Evolutionary conservation across 2,888 invertebrate species (phyloP), one percentile per base, ranked within the genome.

Genomic region (Schizaphis graminum): DNA sequence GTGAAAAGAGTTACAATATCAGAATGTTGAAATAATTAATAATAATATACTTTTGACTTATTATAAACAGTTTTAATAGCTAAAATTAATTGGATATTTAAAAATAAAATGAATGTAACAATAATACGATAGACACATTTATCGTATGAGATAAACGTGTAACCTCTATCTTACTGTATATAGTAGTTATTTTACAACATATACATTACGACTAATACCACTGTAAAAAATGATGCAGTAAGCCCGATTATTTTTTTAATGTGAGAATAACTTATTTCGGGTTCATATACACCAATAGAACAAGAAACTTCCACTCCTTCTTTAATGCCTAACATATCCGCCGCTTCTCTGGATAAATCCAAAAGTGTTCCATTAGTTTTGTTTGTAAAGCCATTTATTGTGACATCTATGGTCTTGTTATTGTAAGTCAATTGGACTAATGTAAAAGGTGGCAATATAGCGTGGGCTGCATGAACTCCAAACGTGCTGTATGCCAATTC

Each of bases 401-500:
- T 2, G 35, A 35, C 35, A 67, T 67, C 35, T 67, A 67, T 7
- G 1, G n/a, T 35, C 1, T 21, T n/a, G 16, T 35, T 67, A 5
- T 16, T 35, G 21, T 1, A 35, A 3, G 16, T 67, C 35, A 67
- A 21, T n/a, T 16, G 1, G 2, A 67, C 1, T 35, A 35, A 1
- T 67, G 67, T 16, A 35, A 0, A n/a, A 21, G 5, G 0, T n/a
- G 35, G 35, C 2, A 67, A 7, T 7, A n/a, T 0, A n/a, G 67
- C 1, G n/a, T 67, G n/a, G 35, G 67, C n/a, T 67, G n/a, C 67
- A 21, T 1, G 35, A 7, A 67, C 5, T 16, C 67, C 67, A 16
- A 16, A 21, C 1, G 5, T 35, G 7, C 21, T 5, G 67, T 16
- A 67, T 0, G 1, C 5, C 5, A 0, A 0, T 10, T 67, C 0